Evolutionary conservation across 2,113 vertebrate species (phyloP), one percentile per base, ranked within the genome.

Genomic region (Delphinus delphis): DNA sequence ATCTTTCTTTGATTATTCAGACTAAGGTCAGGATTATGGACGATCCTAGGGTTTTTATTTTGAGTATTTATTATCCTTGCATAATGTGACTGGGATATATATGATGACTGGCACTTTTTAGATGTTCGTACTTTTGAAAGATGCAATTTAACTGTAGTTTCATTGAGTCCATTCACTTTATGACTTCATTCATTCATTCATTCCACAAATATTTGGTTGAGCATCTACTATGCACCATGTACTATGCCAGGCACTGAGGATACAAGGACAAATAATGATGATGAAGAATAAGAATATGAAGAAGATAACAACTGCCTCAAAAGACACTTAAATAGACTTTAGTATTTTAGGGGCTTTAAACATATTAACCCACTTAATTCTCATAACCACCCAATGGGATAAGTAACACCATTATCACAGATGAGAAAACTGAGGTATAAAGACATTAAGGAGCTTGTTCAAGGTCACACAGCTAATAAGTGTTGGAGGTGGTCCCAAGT

Each of bases 101-200:
- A 44, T 63, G 55, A 36, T 82, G 65, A 31, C 31, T 83, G 17
- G 41, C 47, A 87, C 7, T 47, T 80, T 79, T 73, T 73, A 26
- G 55, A 82, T 91, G 28, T 89, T 96, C 87, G 5, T 84, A 50
- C 50, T 96, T n/a, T 91, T 50, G 28, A 96, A 96, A 89, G 74
- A 55, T 89, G 38, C 7, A 76, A 18, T 70, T 17, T 62, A 79
- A 67, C 28, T 88, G 1, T 73, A 71, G 38, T 96, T 93, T 74
- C 80, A 76, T 50, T 21, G 58, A 81, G n/a, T 65, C 44, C 26
- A 4, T 20, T 96, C 9, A 20, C 44, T 80, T 92, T 73, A 85
- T 79, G 41, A 58, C 33, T 47, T 44, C 65, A 74, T 63, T 85
- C 55, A 58, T 65, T 90, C 8, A 71, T 65, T 90, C 8, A 67